Conservation (phyloP, 2,797 vertebrate genomes). For the Clarias laeviceps region DNA sequence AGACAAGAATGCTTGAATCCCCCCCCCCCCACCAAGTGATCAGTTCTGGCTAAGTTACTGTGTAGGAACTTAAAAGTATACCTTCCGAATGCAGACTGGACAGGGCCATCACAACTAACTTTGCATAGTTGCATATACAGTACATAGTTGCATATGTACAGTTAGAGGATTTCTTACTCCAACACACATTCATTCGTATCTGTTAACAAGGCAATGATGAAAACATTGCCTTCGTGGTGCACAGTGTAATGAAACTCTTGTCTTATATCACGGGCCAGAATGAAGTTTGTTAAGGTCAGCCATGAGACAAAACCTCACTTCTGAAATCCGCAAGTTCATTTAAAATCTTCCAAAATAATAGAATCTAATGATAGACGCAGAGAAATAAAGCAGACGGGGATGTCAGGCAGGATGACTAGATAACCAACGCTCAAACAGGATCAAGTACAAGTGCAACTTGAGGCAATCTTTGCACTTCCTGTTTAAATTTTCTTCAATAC, state of each 20-base stretch:
- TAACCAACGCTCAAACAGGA: neutral
- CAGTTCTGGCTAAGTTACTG: neutral
- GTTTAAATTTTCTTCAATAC: neutral
- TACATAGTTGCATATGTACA: neutral
- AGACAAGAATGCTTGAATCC: neutral
- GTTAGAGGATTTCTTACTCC: neutral
- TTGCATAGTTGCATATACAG: too few relatives aligned
- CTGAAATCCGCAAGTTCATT: too few relatives aligned
- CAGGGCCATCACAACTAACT: too few relatives aligned
- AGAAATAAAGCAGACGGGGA: neutral
- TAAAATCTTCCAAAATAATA: neutral
- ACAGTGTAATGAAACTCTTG: neutral
- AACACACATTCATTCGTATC: neutral
- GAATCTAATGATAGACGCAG: neutral
- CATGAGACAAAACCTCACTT: neutral
- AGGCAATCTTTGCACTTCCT: neutral
- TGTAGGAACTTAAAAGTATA: too few relatives aligned
- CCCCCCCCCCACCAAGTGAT: neutral
- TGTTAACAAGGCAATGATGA: neutral
- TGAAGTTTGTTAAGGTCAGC: neutral
- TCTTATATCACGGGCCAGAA: neutral
- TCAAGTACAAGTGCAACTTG: neutral
- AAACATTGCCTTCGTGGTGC: neutral
- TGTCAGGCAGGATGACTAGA: neutral
- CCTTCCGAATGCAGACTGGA: too few relatives aligned